Conservation (phyloP, 2,113 vertebrate genomes). For the Ranitomeya imitator region DNA sequence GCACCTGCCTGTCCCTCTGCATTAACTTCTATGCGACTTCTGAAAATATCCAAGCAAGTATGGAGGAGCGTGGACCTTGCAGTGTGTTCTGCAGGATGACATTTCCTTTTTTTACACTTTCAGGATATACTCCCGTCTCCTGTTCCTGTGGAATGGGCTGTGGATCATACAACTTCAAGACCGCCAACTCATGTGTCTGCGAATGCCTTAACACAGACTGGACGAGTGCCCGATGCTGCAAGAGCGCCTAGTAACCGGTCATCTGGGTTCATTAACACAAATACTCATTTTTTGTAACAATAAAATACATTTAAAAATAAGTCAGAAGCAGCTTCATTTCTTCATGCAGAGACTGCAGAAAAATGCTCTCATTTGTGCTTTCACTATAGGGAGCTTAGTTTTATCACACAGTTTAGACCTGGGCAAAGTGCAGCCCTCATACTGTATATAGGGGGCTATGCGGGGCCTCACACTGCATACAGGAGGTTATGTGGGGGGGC, state of each 20-base stretch:
- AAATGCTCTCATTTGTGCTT: not conserved
- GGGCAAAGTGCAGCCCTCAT: too few species aligned
- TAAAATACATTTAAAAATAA: not conserved
- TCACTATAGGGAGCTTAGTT: too few species aligned
- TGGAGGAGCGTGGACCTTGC: not conserved
- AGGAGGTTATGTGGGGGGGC: too few species aligned
- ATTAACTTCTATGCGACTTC: not conserved
- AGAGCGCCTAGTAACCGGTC: not conserved
- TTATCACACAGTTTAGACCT: too few species aligned
- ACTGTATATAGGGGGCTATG: too few species aligned
- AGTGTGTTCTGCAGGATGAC: not conserved
- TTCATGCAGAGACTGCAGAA: not conserved
- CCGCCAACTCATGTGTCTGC: not conserved
- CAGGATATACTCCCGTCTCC: not conserved
- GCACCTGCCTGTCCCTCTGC: not conserved
- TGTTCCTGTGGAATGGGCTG: constrained; percentile 3
- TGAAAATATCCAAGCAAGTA: too few species aligned
- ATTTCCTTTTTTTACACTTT: not conserved
- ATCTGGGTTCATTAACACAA: not conserved
- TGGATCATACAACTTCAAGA: not conserved
- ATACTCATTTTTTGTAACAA: not conserved
- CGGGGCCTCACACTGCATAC: too few species aligned
- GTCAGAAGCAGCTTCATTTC: not conserved
- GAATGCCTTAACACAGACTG: not conserved
- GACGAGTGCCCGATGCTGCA: constrained; percentile 3